A percentile compares a stretch with the other conserved stretches of the same genome.
Evolutionary conservation across 2,113 vertebrate species (phyloP).

Genomic region (Narcine bancroftii): DNA sequence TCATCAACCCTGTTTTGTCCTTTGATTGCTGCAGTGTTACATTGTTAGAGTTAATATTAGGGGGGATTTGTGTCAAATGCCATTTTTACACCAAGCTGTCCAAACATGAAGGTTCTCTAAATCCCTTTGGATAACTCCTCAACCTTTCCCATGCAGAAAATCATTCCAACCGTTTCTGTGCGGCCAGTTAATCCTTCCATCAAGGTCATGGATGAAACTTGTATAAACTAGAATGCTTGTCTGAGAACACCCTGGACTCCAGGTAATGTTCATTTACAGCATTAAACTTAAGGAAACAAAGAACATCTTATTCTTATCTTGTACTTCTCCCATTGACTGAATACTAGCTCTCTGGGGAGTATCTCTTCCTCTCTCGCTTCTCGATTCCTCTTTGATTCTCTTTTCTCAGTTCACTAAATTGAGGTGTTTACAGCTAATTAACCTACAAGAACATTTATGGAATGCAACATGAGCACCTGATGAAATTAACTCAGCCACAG

Average conservation of each 20-base stretch:
- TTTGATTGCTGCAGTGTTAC: neutral
- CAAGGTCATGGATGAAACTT: neutral
- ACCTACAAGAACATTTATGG: too few species aligned
- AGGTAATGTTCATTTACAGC: neutral
- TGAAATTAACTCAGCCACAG: too few species aligned
- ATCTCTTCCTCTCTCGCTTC: too few species aligned
- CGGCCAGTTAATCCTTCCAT: neutral
- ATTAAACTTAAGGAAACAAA: neutral
- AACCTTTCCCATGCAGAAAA: neutral
- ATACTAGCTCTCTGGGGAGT: too few species aligned
- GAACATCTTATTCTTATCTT: neutral
- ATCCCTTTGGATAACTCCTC: neutral
- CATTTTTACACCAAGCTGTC: neutral
- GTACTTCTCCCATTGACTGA: too few species aligned
- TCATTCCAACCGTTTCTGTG: neutral
- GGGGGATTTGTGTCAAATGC: constrained; percentile 1
- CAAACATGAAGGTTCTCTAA: neutral
- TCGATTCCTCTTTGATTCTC: too few species aligned
- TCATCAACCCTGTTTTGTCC: neutral
- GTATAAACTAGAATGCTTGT: neutral
- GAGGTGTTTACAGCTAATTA: too few species aligned
- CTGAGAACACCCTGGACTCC: too few species aligned
- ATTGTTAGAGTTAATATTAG: constrained; percentile 2
- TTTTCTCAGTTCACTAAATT: too few species aligned
- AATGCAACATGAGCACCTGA: too few species aligned